A percentile compares a stretch with the other conserved stretches of the same genome.
Evolutionary conservation across 1,140 invertebrate genomes (phyloP).

Genomic region (Drosophila albomicans): DNA sequence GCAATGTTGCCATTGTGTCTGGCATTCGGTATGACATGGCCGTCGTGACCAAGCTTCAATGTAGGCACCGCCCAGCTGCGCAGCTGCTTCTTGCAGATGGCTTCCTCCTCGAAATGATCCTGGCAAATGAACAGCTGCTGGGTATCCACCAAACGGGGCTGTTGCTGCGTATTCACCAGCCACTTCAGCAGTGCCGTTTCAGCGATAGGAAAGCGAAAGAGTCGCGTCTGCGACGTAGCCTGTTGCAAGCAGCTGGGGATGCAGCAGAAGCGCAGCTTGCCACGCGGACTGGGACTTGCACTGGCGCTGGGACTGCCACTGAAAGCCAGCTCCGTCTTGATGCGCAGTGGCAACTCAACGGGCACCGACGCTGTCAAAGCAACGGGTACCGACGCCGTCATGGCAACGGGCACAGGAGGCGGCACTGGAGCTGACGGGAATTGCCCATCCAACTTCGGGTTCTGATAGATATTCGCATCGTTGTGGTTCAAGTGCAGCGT

Average conservation of each 20-base stretch:
- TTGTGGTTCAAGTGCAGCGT: conserved; percentile 66
- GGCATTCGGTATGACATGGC: conserved; percentile 61
- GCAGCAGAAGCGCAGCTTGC: conserved; percentile 63
- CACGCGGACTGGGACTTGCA: conserved; percentile 60
- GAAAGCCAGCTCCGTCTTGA: conserved; percentile 50
- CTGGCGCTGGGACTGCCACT: conserved; percentile 51
- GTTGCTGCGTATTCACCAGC: conserved; percentile 66
- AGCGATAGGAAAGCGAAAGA: conserved; percentile 64
- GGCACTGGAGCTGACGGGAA: neutral
- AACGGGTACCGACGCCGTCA: neutral
- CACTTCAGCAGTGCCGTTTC: conserved; percentile 62
- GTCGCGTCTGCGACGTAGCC: conserved; percentile 38
- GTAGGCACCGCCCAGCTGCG: conserved; percentile 73
- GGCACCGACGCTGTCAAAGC: conserved; percentile 1
- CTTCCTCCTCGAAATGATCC: conserved; percentile 69
- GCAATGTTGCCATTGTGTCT: conserved; percentile 65
- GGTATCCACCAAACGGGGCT: conserved; percentile 56
- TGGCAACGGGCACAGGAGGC: neutral
- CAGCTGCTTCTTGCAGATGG: conserved; percentile 67
- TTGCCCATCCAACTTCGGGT: conserved; percentile 24
- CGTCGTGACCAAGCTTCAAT: conserved; percentile 69
- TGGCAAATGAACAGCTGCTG: conserved; percentile 64
- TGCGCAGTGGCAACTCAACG: conserved; percentile 34
- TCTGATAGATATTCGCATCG: conserved; percentile 54
- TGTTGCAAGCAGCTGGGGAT: conserved; percentile 57